These are phyloP conservation scores for Sparidentex hasta DNA, from an alignment of 2,797 vertebrate species.

Conservation along the genomic window DNA sequence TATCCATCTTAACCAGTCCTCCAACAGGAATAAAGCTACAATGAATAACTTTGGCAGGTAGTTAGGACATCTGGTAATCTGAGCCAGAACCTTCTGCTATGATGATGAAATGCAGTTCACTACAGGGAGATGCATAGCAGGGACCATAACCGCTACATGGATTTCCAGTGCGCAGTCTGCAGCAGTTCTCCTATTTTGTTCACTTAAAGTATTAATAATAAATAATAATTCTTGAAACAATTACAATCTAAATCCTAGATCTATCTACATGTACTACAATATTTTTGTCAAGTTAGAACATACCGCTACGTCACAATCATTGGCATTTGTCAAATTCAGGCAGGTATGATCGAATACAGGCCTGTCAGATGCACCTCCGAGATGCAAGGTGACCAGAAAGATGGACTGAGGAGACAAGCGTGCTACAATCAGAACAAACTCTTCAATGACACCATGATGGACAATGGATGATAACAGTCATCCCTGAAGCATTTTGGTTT, in stretches of 20 bases:
- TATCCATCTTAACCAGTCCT: neutral
- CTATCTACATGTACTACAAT: too few relatives aligned
- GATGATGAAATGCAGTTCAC: neutral
- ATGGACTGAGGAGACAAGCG: too few relatives aligned
- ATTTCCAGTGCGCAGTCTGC: neutral
- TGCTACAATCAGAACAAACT: too few relatives aligned
- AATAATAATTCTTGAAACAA: neutral
- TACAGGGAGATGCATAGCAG: neutral
- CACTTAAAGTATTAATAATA: neutral
- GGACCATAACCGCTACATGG: neutral
- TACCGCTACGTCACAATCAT: neutral
- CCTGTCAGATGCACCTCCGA: neutral
- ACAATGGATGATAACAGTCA: neutral
- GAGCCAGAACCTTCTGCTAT: neutral
- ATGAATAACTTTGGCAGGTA: constrained; percentile 12
- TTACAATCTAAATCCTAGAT: neutral
- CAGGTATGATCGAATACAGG: neutral
- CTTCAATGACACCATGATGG: neutral
- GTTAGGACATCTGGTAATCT: neutral
- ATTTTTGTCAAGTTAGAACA: too few relatives aligned
- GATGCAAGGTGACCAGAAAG: neutral
- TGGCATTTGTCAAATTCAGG: neutral
- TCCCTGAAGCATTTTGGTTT: neutral
- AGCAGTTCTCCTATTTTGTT: neutral
- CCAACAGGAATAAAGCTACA: constrained; percentile 8